phyloP scores from a whole-genome alignment of 2,113 vertebrate genomes.

The Chroicocephalus ridibundus region DNA sequence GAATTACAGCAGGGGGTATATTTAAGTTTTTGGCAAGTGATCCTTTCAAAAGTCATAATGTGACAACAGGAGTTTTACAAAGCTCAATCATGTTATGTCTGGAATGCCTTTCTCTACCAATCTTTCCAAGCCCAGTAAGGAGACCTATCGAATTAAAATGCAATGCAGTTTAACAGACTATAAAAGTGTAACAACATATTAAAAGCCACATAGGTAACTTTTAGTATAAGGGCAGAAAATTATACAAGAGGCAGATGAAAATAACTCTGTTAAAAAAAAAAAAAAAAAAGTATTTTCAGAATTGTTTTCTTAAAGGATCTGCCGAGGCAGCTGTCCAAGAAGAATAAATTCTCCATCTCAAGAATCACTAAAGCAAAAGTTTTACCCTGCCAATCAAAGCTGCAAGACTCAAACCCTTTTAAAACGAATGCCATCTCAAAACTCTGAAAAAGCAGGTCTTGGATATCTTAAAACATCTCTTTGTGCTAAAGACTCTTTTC shows the following conservation, averaged over 20 bases:
- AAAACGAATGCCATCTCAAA: not conserved
- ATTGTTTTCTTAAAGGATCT: not conserved
- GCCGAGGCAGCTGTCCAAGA: not conserved
- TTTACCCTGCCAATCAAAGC: not conserved
- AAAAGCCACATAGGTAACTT: not conserved
- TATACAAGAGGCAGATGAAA: not conserved
- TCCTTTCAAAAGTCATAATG: not conserved
- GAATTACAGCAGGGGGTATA: not conserved
- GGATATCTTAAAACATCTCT: not conserved
- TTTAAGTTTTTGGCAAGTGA: not conserved
- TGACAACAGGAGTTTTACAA: not conserved
- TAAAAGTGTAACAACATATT: not conserved
- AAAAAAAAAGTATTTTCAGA: not conserved
- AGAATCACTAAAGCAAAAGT: not conserved
- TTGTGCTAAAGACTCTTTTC: not conserved
- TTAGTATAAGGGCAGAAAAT: not conserved
- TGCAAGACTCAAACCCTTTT: not conserved
- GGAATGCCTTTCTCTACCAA: not conserved
- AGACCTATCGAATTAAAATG: not conserved
- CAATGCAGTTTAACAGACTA: not conserved
- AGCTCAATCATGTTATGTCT: not conserved
- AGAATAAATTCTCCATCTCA: not conserved
- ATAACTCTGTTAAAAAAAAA: not conserved
- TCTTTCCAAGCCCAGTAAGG: not conserved
- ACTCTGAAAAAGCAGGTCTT: not conserved